Conservation (phyloP, 2,797 vertebrate genomes). For the Trachurus trachurus region DNA sequence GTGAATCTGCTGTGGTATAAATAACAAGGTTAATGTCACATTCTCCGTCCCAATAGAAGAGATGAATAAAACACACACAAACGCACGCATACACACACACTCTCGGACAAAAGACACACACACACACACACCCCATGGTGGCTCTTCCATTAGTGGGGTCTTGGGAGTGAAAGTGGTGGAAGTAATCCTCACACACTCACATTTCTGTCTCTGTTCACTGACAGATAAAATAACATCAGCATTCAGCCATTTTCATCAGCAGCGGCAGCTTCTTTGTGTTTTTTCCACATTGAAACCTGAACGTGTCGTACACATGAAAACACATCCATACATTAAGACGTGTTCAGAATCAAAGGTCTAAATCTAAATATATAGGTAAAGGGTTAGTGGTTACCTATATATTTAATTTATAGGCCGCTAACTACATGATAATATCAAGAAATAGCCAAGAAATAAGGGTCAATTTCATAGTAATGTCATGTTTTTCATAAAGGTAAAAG, state of each 20-base stretch:
- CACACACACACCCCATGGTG: constrained; percentile 11
- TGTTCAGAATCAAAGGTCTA: no score
- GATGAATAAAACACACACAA: constrained; percentile 26
- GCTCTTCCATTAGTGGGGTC: constrained; percentile 68
- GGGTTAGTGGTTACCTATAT: no score
- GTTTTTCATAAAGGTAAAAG: no score
- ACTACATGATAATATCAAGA: no score
- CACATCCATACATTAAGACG: no score
- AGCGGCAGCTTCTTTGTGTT: constrained; percentile 13
- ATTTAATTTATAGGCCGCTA: no score
- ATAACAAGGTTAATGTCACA: constrained; percentile 17
- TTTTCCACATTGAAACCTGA: not conserved
- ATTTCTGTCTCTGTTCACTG: constrained; percentile 50
- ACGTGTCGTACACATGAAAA: not conserved
- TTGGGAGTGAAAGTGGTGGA: constrained; percentile 76
- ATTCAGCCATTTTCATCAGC: constrained; percentile 17
- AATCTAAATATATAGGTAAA: no score
- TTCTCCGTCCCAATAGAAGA: constrained; percentile 10
- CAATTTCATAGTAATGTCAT: no score
- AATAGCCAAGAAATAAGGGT: no score
- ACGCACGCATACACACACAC: constrained; percentile 19
- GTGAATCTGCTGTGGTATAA: constrained; percentile 16
- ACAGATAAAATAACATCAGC: constrained; percentile 62
- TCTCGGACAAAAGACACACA: no score
- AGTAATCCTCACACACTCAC: constrained; percentile 75